These are phyloP conservation scores for Cremastinae sp. DNA, from an alignment of 2,888 invertebrate genomes.

Conservation along the genomic window DNA sequence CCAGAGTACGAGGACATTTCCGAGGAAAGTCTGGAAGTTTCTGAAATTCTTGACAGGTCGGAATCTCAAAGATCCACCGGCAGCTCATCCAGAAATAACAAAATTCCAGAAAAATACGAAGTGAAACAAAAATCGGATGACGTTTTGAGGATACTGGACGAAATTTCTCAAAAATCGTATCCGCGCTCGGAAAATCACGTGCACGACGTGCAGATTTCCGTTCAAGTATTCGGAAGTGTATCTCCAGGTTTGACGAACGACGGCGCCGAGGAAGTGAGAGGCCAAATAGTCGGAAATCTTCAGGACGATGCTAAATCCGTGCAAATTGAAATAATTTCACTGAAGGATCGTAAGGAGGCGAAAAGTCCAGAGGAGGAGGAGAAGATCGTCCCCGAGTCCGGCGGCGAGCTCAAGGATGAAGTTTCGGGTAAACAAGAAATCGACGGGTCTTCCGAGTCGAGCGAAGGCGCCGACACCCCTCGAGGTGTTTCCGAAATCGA, in stretches of 20 bases:
- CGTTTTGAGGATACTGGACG: constrained; percentile 73
- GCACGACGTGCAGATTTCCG: constrained; percentile 54
- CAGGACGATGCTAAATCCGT: constrained; percentile 18
- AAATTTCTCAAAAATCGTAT: constrained; percentile 70
- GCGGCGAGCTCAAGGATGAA: constrained; percentile 26
- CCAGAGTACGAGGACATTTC: constrained; percentile 78
- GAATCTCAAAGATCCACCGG: constrained; percentile 63
- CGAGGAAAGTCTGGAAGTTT: constrained; percentile 77
- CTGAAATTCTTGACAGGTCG: constrained; percentile 75
- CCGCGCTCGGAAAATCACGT: constrained; percentile 33
- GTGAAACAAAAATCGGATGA: constrained; percentile 72
- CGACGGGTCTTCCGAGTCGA: constrained; percentile 73
- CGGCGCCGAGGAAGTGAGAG: background rate
- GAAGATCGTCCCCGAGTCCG: constrained; percentile 10
- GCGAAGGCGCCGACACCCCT: constrained; percentile 74
- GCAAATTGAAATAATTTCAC: constrained; percentile 22
- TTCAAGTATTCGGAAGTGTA: constrained; percentile 57
- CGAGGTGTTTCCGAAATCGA: constrained; percentile 75
- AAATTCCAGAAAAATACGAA: constrained; percentile 72
- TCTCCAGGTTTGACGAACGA: constrained; percentile 51
- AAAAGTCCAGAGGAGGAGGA: background rate
- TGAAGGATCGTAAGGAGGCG: constrained; percentile 11
- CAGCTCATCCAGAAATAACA: constrained; percentile 63
- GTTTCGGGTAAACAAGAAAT: constrained; percentile 65
- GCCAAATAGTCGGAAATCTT: background rate